Conservation (phyloP, 2,888 invertebrate species). For the Drosophila quinaria region DNA sequence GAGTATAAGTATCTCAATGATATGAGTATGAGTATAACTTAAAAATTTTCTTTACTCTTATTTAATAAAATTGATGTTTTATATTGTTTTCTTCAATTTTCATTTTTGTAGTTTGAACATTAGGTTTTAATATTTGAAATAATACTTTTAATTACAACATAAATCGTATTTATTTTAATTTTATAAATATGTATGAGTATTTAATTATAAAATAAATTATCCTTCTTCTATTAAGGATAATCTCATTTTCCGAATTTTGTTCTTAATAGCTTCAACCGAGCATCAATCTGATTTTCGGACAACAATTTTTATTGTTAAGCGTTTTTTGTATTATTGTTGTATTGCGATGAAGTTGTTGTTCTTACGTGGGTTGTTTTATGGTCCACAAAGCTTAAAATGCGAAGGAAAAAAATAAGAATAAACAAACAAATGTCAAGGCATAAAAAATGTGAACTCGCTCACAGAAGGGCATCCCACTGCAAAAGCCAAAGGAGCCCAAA, state of each 20-base stretch:
- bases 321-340: conserved; percentile 13
- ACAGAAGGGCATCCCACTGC: conserved; percentile 23
- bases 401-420: conserved; percentile 31
- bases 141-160: too few relatives aligned
- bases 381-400: conserved; percentile 48
- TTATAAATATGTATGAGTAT: background rate
- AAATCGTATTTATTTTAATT: background rate
- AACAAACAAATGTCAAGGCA: conserved; percentile 54
- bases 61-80: background rate
- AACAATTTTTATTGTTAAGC: conserved; percentile 14
- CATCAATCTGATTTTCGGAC: background rate
- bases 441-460: conserved; percentile 49
- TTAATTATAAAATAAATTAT: background rate
- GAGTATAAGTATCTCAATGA: too few relatives aligned
- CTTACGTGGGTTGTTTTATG: conserved; percentile 60
- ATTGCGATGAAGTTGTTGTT: conserved; percentile 22
- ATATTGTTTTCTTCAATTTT: background rate
- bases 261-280: conserved; percentile 1
- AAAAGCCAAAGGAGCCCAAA: conserved; percentile 3
- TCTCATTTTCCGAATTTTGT: background rate
- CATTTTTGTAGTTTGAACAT: background rate
- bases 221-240: background rate
- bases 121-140: background rate
- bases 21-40: too few relatives aligned
- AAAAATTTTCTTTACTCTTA: too few relatives aligned